These are phyloP conservation scores for Odontomyia ornata DNA, from an alignment of 2,888 invertebrate species.

Conservation along the genomic window DNA sequence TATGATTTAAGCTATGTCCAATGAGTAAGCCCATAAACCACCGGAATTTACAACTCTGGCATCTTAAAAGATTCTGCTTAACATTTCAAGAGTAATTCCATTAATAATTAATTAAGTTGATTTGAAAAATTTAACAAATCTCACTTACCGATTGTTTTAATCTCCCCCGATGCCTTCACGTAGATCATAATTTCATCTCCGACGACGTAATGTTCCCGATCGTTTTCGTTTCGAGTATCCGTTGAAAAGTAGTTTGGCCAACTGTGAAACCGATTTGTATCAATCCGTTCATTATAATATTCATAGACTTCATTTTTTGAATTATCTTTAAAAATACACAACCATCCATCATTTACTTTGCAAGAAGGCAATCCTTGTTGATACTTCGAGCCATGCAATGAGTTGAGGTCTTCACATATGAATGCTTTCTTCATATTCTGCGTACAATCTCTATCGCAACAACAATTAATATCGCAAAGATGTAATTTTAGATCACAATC, in stretches of 20 bases:
- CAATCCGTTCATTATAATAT: background rate
- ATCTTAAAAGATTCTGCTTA: too few species aligned
- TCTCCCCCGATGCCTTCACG: conserved; percentile 53
- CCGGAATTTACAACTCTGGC: too few species aligned
- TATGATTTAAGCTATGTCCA: too few species aligned
- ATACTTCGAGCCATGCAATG: conserved; percentile 56
- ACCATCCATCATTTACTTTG: conserved; percentile 58
- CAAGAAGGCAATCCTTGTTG: conserved; percentile 60
- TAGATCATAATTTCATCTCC: conserved; percentile 57
- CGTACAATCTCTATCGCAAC: conserved; percentile 78
- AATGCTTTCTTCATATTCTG: conserved; percentile 56
- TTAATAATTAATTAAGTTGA: too few species aligned
- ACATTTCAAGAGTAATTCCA: too few species aligned
- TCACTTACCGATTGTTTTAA: conserved; percentile 53
- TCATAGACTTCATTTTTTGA: conserved; percentile 31
- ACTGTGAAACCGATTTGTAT: conserved; percentile 4
- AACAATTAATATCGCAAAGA: conserved; percentile 80
- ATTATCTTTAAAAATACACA: conserved; percentile 61
- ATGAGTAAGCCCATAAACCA: too few species aligned
- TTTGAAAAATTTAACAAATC: too few species aligned
- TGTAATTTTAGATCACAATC: conserved; percentile 68
- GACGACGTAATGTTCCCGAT: conserved; percentile 54
- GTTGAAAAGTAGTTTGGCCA: conserved; percentile 47
- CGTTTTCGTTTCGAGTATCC: background rate
- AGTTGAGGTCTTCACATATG: conserved; percentile 53